Base-by-base conservation (phyloP, 2,888 invertebrate genomes). In the Salticus scenicus region DNA sequence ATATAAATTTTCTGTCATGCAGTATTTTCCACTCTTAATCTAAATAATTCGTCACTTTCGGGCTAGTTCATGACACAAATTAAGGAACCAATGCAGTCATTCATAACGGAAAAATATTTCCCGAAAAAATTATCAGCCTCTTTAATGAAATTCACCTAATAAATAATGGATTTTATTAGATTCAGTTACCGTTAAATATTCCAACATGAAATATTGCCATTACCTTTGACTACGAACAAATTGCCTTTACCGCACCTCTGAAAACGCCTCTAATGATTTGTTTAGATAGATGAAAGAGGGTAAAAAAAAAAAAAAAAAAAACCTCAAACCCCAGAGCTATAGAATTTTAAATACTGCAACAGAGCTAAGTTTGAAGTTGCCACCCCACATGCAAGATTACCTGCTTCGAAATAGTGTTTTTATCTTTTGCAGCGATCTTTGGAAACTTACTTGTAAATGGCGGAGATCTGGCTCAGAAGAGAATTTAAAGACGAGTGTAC, bases 381-480 rank as follows among this genome's bases (percentile, higher is more conserved):
- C 47, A n/a, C n/a, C n/a, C n/a, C n/a, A 47, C 12, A 47, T 17
- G 7, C 37, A 37, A 37, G 37, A 37, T 17, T 2, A 24, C 28
- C 8, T 8, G 0, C 0, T 0, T 24, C 7, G 27, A 63, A 63
- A 33, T 2, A 5, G 63, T 24, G 24, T 4, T 41, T 37, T 64
- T 64, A 74, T 64, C 74, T n/a, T 24, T 1, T 47, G 0, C 51
- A n/a, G 41, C 41, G 27, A 74, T 64, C 74, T 41, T n/a, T 28
- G 64, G n/a, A 63, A 64, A 74, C 64, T 74, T 63, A n/a, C 37
- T 41, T 37, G 74, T 64, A 20, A 31, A 30, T 28, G 31, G 72
- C 10, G 30, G 51, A 30, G n/a, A n/a, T n/a, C n/a, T n/a, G n/a
- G n/a, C n/a, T 27, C 27, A 12, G 7, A 37, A 74, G 64, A 74